Evolutionary conservation across 2,888 invertebrate genomes (phyloP), one percentile per base, ranked within the genome.

Genomic region (Adineta ricciae): DNA sequence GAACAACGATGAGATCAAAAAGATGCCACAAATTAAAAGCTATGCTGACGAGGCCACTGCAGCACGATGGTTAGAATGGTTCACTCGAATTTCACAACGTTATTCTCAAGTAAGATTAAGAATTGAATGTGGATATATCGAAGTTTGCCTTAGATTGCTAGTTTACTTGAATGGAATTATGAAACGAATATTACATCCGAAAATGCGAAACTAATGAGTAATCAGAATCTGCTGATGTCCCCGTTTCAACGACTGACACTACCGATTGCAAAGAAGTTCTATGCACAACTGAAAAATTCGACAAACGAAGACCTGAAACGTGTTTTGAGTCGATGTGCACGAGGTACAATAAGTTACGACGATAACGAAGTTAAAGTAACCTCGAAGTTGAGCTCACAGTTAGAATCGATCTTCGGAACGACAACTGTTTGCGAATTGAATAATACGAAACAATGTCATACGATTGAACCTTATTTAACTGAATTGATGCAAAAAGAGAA

Each of bases 391-490:
- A 21, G n/a, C n/a, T 9, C 24, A 0, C 21, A 78, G 41, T 38
- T 85, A n/a, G 83, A 85, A 41, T 27, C n/a, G 32, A 85, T 84
- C 19, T 85, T 82, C 78, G 52, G 56, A 4, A 78, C 50, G 24
- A 52, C 85, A 41, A 54, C 50, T 36, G 84, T 85, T 24, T 85
- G 85, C 19, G 78, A 78, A 78, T 41, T n/a, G 14, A 78, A 41
- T 41, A 41, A 78, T 41, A 21, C 7, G 3, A 24, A 24, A 38
- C 24, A 78, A 78, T 41, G 78, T 21, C 41, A 78, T 21, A 9
- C 24, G 24, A 24, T 78, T 21, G 1, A 38, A n/a, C 78, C 78
- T 11, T 24, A n/a, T 21, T 24, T 78, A 7, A 41, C 38, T 41
- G 1, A 11, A 4, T 21, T 85, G 19, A 32, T 85, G 27, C 52